Base-by-base conservation (phyloP, 2,797 vertebrate species). In the Halcyon smyrnensis region DNA sequence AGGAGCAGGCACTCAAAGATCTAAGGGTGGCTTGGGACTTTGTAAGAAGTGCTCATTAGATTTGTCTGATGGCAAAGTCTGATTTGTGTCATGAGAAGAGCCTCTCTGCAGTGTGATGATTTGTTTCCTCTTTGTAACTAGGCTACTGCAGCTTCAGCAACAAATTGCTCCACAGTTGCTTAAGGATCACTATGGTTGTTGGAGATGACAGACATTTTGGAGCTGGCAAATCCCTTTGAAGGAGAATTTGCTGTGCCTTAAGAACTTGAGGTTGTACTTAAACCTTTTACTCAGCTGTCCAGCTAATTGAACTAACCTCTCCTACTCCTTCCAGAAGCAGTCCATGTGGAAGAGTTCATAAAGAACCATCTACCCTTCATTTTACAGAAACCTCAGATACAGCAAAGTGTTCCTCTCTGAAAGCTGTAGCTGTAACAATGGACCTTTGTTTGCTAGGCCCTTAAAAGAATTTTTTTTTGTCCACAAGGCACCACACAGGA, bases 391-490 rank as follows among this genome's bases (percentile, higher is more conserved):
- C 39, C 43, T 89, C 80, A 90, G 80, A 81, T 73, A 53, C 80
- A 93, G 86, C 83, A 67, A 67, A 82, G 39, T 4, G 13, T 82
- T 90, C 80, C 82, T 86, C 74, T 89, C 82, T 90, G 82, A 41
- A 56, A 75, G 54, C 85, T 51, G 8, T 62, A 69, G 67, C 60
- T 83, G 0, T 51, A 91, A 97, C 92, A 97, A 96, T 94, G 77
- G 77, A 79, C 39, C 59, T 94, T 95, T 97, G 94, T 97, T 90
- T 94, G 78, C 62, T 90, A 0, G 1, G 32, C 53, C 65, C 79
- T 89, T 68, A 57, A 11, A 93, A 90, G 74, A 93, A 63, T 93
- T 93, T 94, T 92, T 94, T 94, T 57, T 84, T 97, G 91, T 84
- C 90, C 51, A 84, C 57, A 89, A 90, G 28, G 92, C 70, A 76